A percentile compares a stretch with the other conserved stretches of the same genome.
Evolutionary conservation across 2,113 vertebrate genomes (phyloP).

Genomic region (Scomber colias): DNA sequence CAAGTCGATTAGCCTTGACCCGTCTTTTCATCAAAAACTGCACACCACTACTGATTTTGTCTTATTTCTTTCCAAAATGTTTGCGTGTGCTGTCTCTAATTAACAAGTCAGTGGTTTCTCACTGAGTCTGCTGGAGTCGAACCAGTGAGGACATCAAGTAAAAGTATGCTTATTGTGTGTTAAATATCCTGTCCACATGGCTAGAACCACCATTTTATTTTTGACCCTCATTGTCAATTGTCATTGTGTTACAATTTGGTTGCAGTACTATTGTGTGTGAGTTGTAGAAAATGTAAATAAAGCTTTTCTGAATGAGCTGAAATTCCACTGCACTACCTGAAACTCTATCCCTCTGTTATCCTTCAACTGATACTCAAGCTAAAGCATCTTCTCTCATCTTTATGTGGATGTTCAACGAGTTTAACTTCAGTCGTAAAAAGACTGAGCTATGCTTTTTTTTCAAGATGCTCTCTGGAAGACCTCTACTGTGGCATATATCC

Average conservation of each 20-base stretch:
- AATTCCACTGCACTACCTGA: not conserved
- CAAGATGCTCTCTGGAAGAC: too few relatives aligned
- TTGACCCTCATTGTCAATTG: not conserved
- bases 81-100: constrained; percentile 16
- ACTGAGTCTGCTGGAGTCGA: not conserved
- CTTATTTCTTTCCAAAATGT: constrained; percentile 32
- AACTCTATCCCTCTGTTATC: not conserved
- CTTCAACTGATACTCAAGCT: too few relatives aligned
- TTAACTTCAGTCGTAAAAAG: not conserved
- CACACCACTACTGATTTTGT: constrained; percentile 19
- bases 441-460: not conserved
- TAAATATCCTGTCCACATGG: not conserved
- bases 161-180: constrained; percentile 1
- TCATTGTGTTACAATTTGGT: not conserved
- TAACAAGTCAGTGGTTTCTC: constrained; percentile 21
- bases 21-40: constrained; percentile 15
- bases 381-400: too few relatives aligned
- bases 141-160: not conserved
- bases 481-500: not conserved
- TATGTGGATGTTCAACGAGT: too few relatives aligned
- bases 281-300: not conserved
- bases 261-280: not conserved
- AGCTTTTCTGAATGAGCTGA: not conserved
- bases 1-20: constrained; percentile 9
- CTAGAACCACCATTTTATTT: not conserved